A percentile compares a stretch with the other conserved stretches of the same genome.
Conservation (phyloP, 2,888 invertebrate species). For the Hemaris fuciformis region DNA sequence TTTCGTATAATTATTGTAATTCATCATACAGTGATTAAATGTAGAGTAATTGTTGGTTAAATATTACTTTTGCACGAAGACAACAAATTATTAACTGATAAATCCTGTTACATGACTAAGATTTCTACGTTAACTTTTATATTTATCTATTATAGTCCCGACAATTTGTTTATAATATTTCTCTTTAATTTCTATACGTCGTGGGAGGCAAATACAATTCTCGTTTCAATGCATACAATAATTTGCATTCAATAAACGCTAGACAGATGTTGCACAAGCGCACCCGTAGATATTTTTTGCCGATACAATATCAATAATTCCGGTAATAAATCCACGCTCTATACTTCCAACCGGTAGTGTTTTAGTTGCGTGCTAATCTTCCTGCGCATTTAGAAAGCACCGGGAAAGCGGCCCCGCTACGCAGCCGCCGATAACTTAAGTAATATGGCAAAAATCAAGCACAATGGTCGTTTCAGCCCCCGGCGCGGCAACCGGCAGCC, state of each 20-base stretch:
- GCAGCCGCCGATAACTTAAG: slow-evolving; percentile 49
- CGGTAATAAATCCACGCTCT: slow-evolving; percentile 31
- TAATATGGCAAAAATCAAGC: slow-evolving; percentile 65
- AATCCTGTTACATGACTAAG: too few species aligned
- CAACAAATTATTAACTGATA: too few species aligned
- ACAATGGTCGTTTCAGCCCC: slow-evolving; percentile 45
- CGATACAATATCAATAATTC: slow-evolving; percentile 26
- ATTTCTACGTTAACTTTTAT: too few species aligned
- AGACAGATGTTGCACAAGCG: neutral
- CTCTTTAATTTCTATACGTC: too few species aligned
- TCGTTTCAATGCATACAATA: too few species aligned
- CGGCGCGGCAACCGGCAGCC: slow-evolving; percentile 42
- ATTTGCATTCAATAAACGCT: neutral
- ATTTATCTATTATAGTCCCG: too few species aligned
- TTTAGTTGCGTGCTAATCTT: slow-evolving; percentile 56
- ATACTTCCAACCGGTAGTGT: slow-evolving; percentile 30
- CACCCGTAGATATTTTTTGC: neutral
- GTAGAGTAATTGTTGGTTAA: too few species aligned
- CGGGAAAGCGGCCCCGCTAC: slow-evolving; percentile 54
- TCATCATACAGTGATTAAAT: too few species aligned
- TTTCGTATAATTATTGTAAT: too few species aligned
- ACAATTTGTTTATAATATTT: too few species aligned
- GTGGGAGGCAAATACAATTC: too few species aligned
- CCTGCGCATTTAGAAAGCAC: slow-evolving; percentile 66
- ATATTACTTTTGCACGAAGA: too few species aligned